Evolutionary conservation across 2,797 vertebrate species (phyloP).

Genomic region (Manis pentadactyla): DNA sequence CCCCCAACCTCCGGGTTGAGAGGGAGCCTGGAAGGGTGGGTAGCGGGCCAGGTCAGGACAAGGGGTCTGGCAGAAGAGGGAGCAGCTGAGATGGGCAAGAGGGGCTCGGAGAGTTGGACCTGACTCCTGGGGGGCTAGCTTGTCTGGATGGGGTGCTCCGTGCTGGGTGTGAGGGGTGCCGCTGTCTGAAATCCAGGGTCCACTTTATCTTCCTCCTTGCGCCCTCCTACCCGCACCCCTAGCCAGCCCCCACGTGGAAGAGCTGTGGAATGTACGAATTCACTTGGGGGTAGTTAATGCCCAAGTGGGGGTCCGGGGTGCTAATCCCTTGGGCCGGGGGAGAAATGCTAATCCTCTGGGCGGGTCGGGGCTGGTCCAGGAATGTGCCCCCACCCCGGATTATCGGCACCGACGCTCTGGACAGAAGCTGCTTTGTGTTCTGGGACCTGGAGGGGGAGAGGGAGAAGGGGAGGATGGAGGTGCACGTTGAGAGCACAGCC

Average conservation of each 20-base stretch:
- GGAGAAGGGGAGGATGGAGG: neutral
- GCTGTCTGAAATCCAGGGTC: neutral
- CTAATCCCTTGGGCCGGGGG: conserved; percentile 74
- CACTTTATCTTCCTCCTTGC: neutral
- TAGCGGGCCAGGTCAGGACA: conserved; percentile 52
- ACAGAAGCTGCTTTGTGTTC: conserved; percentile 81
- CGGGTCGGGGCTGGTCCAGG: conserved; percentile 84
- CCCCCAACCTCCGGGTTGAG: neutral
- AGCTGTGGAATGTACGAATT: conserved; percentile 72
- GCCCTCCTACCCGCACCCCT: neutral
- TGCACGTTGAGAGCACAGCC: neutral
- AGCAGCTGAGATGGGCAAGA: neutral
- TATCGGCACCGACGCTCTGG: conserved; percentile 68
- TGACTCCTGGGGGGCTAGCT: neutral
- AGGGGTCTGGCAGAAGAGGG: conserved; percentile 30
- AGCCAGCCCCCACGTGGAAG: neutral
- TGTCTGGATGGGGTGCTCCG: neutral
- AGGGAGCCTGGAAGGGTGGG: conserved; percentile 14
- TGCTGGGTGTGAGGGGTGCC: neutral
- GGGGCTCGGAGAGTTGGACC: neutral
- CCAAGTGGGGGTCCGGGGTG: conserved; percentile 71
- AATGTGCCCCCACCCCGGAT: conserved; percentile 84
- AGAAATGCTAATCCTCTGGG: conserved; percentile 78
- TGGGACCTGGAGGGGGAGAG: neutral
- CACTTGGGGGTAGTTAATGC: conserved; percentile 61